A percentile compares a stretch with the other conserved stretches of the same genome.
Conservation (phyloP, 2,888 invertebrate species). For the Diarsia dahlii region DNA sequence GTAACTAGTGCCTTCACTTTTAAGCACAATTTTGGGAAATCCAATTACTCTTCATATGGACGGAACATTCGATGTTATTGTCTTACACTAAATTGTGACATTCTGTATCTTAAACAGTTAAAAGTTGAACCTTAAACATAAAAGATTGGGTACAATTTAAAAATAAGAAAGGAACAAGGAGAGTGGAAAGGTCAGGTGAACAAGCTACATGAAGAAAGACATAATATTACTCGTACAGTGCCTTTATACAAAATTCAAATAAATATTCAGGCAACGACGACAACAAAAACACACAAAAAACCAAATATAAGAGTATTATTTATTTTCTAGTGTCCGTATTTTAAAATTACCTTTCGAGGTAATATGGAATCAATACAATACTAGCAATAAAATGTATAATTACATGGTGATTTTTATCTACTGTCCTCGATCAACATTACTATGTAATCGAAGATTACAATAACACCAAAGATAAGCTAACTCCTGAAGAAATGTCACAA, state of each 20-base stretch:
- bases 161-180: not conserved
- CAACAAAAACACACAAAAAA: not conserved
- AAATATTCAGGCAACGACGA: not conserved
- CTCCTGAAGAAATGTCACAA: constrained; percentile 14
- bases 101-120: constrained; percentile 11
- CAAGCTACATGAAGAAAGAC: too few species aligned
- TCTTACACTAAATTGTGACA: constrained; percentile 50
- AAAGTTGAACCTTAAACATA: not conserved
- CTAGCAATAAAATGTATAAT: constrained; percentile 39
- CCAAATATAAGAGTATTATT: not conserved
- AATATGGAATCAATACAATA: constrained; percentile 59
- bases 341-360: constrained; percentile 51
- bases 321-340: constrained; percentile 57
- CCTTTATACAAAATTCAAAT: constrained; percentile 19
- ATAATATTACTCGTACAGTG: too few species aligned
- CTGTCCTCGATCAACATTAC: constrained; percentile 12
- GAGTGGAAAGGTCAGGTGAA: not conserved
- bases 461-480: constrained; percentile 18
- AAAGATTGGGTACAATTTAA: not conserved
- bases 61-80: constrained; percentile 37
- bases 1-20: constrained; percentile 30
- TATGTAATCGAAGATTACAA: constrained; percentile 28
- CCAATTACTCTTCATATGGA: constrained; percentile 27
- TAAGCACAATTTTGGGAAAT: constrained; percentile 20
- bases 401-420: constrained; percentile 28